These are phyloP conservation scores for Keiferia lycopersicella DNA, from an alignment of 2,888 invertebrate genomes.

Conservation along the genomic window DNA sequence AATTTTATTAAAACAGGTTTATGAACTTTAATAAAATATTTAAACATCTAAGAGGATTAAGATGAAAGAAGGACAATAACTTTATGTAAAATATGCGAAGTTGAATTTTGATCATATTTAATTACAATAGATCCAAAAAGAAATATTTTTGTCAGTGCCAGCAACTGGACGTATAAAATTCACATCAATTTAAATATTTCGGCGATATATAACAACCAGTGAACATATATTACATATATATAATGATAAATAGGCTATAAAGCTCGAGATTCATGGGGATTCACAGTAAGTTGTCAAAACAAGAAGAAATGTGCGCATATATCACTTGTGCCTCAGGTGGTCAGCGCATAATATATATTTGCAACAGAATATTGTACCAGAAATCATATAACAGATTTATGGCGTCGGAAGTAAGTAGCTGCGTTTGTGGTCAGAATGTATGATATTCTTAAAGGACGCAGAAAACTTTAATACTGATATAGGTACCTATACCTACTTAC, in stretches of 20 bases:
- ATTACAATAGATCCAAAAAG: not conserved
- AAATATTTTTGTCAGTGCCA: not conserved
- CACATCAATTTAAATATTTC: slow-evolving; percentile 16
- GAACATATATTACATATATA: not conserved
- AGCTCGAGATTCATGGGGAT: slow-evolving; percentile 15
- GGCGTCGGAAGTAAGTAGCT: slow-evolving; percentile 10
- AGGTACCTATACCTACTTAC: not conserved
- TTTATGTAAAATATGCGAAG: not conserved
- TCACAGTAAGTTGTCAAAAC: slow-evolving; percentile 21
- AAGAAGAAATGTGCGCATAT: slow-evolving; percentile 25
- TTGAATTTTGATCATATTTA: not conserved
- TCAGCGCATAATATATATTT: slow-evolving; percentile 15
- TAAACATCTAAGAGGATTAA: too few relatives aligned
- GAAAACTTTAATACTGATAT: too few relatives aligned
- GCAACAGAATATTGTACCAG: slow-evolving; percentile 24
- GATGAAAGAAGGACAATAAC: too few relatives aligned
- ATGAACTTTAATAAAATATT: too few relatives aligned
- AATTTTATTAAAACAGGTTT: too few relatives aligned
- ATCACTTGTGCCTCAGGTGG: slow-evolving; percentile 15
- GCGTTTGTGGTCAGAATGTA: not conserved
- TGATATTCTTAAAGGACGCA: not conserved
- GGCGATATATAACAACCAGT: slow-evolving; percentile 5
- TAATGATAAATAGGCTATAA: slow-evolving; percentile 28
- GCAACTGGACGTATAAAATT: not conserved
- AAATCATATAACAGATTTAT: slow-evolving; percentile 9